Percentiles rank a stretch among this genome's conserved stretches.
phyloP scores from a whole-genome alignment of 2,797 vertebrate genomes.

The Syndactyla subalaris region DNA sequence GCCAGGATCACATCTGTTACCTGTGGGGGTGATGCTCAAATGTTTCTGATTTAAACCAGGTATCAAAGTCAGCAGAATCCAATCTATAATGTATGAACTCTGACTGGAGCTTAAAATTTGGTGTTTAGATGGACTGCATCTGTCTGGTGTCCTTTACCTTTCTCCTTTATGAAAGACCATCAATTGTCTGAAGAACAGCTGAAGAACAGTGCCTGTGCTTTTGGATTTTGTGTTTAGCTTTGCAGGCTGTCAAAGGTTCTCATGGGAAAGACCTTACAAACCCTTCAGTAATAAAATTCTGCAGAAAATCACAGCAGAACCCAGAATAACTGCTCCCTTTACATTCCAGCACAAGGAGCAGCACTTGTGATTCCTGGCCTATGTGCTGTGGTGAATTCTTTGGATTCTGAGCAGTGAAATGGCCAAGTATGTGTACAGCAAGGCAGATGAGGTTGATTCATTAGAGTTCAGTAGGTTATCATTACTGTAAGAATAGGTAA shows the following conservation, averaged over 20 bases:
- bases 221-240: neutral
- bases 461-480: constrained; percentile 55
- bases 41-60: neutral
- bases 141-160: neutral
- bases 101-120: neutral
- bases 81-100: neutral
- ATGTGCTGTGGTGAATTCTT: neutral
- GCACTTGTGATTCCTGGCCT: neutral
- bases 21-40: neutral
- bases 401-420: neutral
- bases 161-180: neutral
- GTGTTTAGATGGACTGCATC: neutral
- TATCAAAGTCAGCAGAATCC: neutral
- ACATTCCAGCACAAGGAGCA: neutral
- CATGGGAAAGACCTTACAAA: neutral
- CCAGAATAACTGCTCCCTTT: neutral
- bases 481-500: constrained; percentile 26
- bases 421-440: neutral
- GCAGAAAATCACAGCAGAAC: neutral
- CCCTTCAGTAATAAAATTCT: neutral
- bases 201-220: neutral
- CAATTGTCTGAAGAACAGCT: neutral
- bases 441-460: constrained; percentile 21
- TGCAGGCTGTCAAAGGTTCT: neutral
- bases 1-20: constrained; percentile 5